These are phyloP conservation scores for Gambusia yucatana DNA, from an alignment of 2,797 vertebrate species.

Conservation along the genomic window DNA sequence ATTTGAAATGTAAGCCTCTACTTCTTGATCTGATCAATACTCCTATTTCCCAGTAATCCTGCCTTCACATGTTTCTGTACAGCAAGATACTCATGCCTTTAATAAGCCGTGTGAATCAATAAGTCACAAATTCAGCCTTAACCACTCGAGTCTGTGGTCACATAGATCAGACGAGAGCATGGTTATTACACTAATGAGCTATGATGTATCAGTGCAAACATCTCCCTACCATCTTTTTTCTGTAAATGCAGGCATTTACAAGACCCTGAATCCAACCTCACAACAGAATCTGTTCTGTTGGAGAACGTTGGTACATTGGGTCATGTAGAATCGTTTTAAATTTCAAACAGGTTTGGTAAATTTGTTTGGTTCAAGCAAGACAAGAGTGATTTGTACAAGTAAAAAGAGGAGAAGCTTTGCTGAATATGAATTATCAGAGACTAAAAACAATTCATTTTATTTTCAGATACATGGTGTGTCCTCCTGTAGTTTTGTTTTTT, in stretches of 20 bases:
- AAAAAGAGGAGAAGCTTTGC: neutral
- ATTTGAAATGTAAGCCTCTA: constrained; percentile 66
- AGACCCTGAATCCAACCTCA: constrained; percentile 38
- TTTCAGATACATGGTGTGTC: neutral
- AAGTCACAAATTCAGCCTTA: constrained; percentile 73
- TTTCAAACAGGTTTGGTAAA: neutral
- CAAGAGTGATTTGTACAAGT: neutral
- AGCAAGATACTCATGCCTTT: constrained; percentile 77
- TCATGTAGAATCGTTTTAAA: neutral
- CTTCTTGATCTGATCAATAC: constrained; percentile 77
- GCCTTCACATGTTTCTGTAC: constrained; percentile 71
- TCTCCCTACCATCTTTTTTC: constrained; percentile 45
- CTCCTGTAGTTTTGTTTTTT: neutral
- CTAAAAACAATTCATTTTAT: neutral
- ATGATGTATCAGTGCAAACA: constrained; percentile 63
- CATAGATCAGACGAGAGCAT: constrained; percentile 67
- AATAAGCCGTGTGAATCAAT: constrained; percentile 83
- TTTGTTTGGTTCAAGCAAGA: constrained; percentile 4
- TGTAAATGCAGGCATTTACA: constrained; percentile 47
- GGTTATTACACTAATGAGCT: constrained; percentile 75
- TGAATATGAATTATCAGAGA: constrained; percentile 13
- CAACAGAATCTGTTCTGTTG: neutral
- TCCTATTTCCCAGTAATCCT: constrained; percentile 80
- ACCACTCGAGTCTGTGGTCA: constrained; percentile 63
- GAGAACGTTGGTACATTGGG: neutral